A percentile compares a stretch with the other conserved stretches of the same genome.
Conservation (phyloP, 1,140 invertebrate species). For the Cyrtorhinus lividipennis region DNA sequence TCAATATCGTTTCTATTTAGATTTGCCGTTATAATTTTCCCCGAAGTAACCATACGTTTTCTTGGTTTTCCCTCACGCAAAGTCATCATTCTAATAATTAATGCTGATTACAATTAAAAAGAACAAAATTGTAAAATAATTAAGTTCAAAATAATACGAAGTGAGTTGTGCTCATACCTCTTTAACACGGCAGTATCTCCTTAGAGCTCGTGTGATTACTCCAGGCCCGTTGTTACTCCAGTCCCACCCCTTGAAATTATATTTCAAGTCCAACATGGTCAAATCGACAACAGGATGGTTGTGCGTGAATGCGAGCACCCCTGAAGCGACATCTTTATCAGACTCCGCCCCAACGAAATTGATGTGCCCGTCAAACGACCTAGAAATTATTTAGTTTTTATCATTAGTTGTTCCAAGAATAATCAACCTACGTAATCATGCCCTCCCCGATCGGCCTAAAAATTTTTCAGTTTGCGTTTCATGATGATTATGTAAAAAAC, state of each 20-base stretch:
- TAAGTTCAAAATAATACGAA: background rate
- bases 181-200: conserved; percentile 37
- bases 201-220: conserved; percentile 48
- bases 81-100: background rate
- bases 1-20: too few relatives aligned
- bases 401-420: too few relatives aligned
- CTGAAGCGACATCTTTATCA: conserved; percentile 21
- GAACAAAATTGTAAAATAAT: too few relatives aligned
- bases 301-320: conserved; percentile 20
- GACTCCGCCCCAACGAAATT: conserved; percentile 26
- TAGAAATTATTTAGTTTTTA: too few relatives aligned
- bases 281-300: conserved; percentile 14
- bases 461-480: too few relatives aligned
- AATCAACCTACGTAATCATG: too few relatives aligned
- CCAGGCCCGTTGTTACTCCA: conserved; percentile 62
- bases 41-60: too few relatives aligned
- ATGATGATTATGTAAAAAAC: too few relatives aligned
- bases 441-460: too few relatives aligned
- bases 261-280: conserved; percentile 21
- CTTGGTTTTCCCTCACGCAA: too few relatives aligned
- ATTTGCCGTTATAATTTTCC: too few relatives aligned
- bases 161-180: conserved; percentile 34
- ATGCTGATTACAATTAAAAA: background rate
- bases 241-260: conserved; percentile 22
- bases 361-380: conserved; percentile 14